Conservation (phyloP, 2,797 vertebrate genomes). For the Carcharodon carcharias region DNA sequence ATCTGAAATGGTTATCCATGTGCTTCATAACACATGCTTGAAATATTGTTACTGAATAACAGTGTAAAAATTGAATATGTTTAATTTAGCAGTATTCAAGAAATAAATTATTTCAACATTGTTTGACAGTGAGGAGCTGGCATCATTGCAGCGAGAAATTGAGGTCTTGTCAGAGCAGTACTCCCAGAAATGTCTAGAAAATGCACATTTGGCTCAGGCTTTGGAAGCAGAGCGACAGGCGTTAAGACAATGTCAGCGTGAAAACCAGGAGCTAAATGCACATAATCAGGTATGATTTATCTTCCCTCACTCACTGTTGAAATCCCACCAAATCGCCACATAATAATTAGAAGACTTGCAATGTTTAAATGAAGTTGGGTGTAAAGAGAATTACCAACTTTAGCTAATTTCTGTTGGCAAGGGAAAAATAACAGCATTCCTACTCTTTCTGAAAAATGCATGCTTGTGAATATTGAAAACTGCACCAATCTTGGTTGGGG, state of each 20-base stretch:
- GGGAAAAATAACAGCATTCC: background rate
- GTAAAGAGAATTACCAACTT: background rate
- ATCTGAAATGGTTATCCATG: background rate
- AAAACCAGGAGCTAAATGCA: constrained; percentile 75
- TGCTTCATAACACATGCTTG: background rate
- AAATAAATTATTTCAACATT: background rate
- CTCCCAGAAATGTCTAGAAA: constrained; percentile 74
- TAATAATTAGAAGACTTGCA: background rate
- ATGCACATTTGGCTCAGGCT: constrained; percentile 70
- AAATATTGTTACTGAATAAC: background rate
- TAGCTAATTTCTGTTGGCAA: background rate
- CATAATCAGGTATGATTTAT: constrained; percentile 66
- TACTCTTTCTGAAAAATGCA: background rate
- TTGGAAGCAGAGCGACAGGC: constrained; percentile 74
- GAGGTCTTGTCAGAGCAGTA: constrained; percentile 75
- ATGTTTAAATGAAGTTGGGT: background rate
- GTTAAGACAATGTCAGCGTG: constrained; percentile 69
- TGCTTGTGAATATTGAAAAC: background rate
- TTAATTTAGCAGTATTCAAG: background rate
- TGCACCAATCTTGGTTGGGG: background rate
- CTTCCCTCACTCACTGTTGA: background rate
- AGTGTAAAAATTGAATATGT: background rate
- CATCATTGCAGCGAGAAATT: constrained; percentile 69
- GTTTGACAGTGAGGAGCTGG: constrained; percentile 65
- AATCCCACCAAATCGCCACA: background rate